Evolutionary conservation across 2,797 vertebrate species (phyloP), one percentile per base, ranked within the genome.

Genomic region (Halcyon chelicuti): DNA sequence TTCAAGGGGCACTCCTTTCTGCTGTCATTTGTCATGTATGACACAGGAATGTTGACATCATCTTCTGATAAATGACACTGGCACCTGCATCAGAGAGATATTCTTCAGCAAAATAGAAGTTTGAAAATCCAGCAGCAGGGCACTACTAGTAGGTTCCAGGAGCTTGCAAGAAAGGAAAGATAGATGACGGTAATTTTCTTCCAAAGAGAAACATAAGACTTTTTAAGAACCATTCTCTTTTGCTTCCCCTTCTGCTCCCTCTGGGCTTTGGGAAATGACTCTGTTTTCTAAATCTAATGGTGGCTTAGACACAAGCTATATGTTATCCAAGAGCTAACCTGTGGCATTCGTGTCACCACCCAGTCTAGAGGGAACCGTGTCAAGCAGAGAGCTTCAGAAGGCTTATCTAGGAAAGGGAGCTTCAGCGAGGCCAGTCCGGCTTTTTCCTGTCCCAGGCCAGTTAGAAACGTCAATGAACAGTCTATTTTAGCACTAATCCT

Each of bases 21-120:
- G 91, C 86, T 94, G 91, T 85, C 94, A 95, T 97, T 97, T 96
- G 94, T 97, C 97, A 96, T 75, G 67, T 96, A 91, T 97, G 96
- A 97, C 94, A 95, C 94, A 94, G 91, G 97, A 97, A 96, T 96
- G 94, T 94, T 97, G 96, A 97, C 94, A 96, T 96, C 95, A 96
- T 89, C 78, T 82, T 92, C 94, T 94, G 94, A 96, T 94, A 97
- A 97, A 97, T 97, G 93, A 94, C 91, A 97, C 88, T 94, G 93
- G 94, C 97, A 97, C 95, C 94, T 97, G 96, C 91, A 96, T 91
- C 91, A 92, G 94, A 96, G 91, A 77, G 79, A 87, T 91, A 93
- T 91, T 94, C 96, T 97, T 97, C 94, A 70, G 87, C 75, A 96
- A 94, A 97, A 92, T 88, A 57, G 88, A 72, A 93, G 81, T 76